Evolutionary conservation across 2,797 vertebrate species (phyloP).

Genomic region (Pristis pectinata): DNA sequence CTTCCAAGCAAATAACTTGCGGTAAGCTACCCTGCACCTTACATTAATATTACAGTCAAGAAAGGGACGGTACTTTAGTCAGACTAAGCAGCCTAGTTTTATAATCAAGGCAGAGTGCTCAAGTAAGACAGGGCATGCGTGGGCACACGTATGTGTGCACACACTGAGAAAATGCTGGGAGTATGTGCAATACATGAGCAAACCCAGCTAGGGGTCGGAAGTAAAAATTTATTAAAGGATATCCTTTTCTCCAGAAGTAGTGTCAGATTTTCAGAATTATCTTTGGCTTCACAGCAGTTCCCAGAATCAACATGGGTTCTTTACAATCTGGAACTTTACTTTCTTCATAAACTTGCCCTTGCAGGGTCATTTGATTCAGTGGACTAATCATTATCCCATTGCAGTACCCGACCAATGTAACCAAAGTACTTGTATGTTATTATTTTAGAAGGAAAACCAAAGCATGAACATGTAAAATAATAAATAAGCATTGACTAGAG

Average conservation of each 20-base stretch:
- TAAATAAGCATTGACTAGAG: not conserved
- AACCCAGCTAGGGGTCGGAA: not conserved
- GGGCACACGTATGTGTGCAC: not conserved
- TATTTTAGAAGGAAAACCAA: not conserved
- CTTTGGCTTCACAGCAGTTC: not conserved
- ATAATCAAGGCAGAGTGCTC: not conserved
- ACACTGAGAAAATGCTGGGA: not conserved
- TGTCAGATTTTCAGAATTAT: not conserved
- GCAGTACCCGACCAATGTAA: not conserved
- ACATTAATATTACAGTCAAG: not conserved
- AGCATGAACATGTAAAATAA: not conserved
- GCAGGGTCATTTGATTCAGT: not conserved
- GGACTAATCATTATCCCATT: not conserved
- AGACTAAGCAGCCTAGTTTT: not conserved
- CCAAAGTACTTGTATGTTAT: not conserved
- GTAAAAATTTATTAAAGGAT: not conserved
- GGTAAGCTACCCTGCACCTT: not conserved
- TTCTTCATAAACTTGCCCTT: not conserved
- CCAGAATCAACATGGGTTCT: not conserved
- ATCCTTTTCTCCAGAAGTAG: not conserved
- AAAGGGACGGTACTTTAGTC: not conserved
- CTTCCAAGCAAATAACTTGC: not conserved
- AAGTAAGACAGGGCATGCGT: not conserved
- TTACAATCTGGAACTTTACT: not conserved
- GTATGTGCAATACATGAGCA: not conserved